Base-by-base conservation (phyloP, 2,888 invertebrate genomes). In the Erebia palarica region DNA sequence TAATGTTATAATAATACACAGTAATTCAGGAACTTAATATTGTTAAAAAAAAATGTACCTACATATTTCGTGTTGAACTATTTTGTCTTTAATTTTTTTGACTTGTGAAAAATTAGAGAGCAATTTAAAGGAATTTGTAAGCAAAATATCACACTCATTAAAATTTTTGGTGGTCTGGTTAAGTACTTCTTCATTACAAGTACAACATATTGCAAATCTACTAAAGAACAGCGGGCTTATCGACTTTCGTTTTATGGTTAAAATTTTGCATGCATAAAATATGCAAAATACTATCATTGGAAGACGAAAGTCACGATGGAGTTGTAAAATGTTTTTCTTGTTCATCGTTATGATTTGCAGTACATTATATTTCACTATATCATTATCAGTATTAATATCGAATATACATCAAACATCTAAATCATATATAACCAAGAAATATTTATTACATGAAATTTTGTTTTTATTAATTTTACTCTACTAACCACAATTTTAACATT, bases 131-230 rank as follows among this genome's bases (percentile, higher is more conserved):
- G 75, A 82, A 83, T 79, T 36, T 79, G 82, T 80, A 77, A 86
- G 85, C 82, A 87, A 89, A 90, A 91, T 91, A 91, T 92, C 91
- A 91, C 91, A 91, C 87, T 86, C 83, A 53, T 51, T n/a, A 42
- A 59, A 75, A 82, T 83, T 85, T 84, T 86, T 86, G 90, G 88
- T 91, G 90, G 90, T 90, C 86, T 86, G 85, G 83, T 90, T 90
- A 89, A 91, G 90, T 91, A 91, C 91, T 86, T 78, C 71, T 73
- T 75, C 14, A 82, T 82, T 81, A 81, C 82, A 84, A 82, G 82
- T 81, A 81, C 82, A 84, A 82, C 76, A 78, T 79, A 79, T 83
- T 84, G 82, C 82, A 83, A 78, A 85, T 82, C 82, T 42, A 84
- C 84, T 85, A 89, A 88, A 87, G 87, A 86, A 82, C 49, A 86